Evolutionary conservation across 1,140 invertebrate genomes (phyloP).

Genomic region (Ips nitidus): DNA sequence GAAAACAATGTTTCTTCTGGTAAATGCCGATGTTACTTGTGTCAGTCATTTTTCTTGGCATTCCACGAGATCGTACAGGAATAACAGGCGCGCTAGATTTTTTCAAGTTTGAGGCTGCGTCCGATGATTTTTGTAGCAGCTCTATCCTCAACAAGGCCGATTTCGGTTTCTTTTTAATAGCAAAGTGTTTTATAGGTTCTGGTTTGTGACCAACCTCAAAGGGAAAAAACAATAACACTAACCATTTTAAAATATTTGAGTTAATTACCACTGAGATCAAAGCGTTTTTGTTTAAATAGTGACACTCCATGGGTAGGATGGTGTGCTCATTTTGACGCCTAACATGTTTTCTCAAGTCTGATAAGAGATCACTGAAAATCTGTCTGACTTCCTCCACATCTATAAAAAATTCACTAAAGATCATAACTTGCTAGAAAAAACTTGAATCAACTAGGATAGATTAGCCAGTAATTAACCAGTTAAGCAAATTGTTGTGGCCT

Average conservation of each 20-base stretch:
- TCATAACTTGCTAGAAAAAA: neutral
- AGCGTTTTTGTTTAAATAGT: slow-evolving; percentile 93
- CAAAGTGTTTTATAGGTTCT: slow-evolving; percentile 84
- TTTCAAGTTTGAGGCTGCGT: slow-evolving; percentile 86
- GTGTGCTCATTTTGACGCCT: slow-evolving; percentile 82
- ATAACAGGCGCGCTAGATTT: slow-evolving; percentile 86
- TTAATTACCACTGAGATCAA: slow-evolving; percentile 78
- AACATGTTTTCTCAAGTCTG: slow-evolving; percentile 83
- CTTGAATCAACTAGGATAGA: neutral
- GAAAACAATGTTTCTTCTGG: slow-evolving; percentile 12
- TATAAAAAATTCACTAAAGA: neutral
- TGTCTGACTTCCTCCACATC: slow-evolving; percentile 84
- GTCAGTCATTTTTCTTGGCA: slow-evolving; percentile 96
- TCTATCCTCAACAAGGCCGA: slow-evolving; percentile 88
- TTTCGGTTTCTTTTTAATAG: slow-evolving; percentile 92
- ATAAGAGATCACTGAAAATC: slow-evolving; percentile 88
- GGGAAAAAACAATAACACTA: neutral
- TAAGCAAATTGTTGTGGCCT: neutral
- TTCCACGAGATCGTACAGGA: slow-evolving; percentile 87
- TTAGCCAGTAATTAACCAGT: too few species aligned
- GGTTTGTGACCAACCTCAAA: slow-evolving; percentile 63
- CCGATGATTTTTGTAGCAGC: slow-evolving; percentile 85
- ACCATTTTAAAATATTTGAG: neutral
- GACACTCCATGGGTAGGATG: slow-evolving; percentile 92
- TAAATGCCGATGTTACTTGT: slow-evolving; percentile 63